These are phyloP conservation scores for Agapornis canus DNA, from an alignment of 2,797 vertebrate species.

Conservation along the genomic window DNA sequence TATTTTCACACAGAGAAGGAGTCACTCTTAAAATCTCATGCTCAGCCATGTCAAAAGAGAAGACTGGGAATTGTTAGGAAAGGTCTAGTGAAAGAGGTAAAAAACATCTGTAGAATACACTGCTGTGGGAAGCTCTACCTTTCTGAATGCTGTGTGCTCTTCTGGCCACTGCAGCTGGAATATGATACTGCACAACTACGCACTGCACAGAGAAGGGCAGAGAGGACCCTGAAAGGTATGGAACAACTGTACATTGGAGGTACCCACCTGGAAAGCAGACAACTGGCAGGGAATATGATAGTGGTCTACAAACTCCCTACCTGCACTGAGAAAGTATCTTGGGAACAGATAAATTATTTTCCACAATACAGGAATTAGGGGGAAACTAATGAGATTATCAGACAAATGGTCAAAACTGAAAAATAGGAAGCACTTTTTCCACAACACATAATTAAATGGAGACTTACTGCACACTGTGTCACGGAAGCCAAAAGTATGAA, in stretches of 20 bases:
- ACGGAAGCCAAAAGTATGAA: neutral
- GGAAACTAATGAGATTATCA: conserved; percentile 8
- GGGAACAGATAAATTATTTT: neutral
- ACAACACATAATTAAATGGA: conserved; percentile 23
- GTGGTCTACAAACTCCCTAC: neutral
- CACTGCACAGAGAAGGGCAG: neutral
- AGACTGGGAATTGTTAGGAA: neutral
- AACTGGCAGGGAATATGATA: neutral
- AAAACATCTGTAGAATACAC: neutral
- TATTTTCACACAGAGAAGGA: neutral
- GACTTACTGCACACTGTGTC: neutral
- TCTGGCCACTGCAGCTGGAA: neutral
- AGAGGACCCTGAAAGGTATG: neutral
- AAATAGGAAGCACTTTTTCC: conserved; percentile 33
- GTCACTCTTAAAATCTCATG: neutral
- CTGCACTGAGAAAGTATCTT: neutral
- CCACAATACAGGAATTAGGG: neutral
- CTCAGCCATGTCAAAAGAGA: neutral
- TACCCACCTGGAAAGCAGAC: neutral
- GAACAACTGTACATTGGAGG: neutral
- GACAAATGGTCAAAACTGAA: neutral
- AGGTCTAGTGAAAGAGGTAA: neutral
- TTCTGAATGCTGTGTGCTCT: neutral
- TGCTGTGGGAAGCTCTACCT: fast-evolving
- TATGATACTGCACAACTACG: neutral